These are phyloP conservation scores for Drosophila grimshawi DNA, from an alignment of 1,140 invertebrate genomes.

Conservation along the genomic window DNA sequence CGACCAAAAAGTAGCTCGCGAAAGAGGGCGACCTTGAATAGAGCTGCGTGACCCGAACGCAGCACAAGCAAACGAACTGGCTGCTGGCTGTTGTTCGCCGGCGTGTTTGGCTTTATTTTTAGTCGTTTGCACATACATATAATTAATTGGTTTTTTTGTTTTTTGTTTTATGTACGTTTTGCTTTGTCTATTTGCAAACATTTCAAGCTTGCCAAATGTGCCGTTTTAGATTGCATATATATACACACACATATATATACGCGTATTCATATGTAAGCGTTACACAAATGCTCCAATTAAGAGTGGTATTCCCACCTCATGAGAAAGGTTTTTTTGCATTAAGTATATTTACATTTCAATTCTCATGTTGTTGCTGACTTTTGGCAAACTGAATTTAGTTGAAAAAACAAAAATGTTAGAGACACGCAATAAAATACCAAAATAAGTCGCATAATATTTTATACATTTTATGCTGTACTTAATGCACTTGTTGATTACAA, in stretches of 20 bases:
- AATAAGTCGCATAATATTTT: no score
- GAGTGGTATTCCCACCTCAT: not conserved
- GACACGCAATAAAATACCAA: no score
- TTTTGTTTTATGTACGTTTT: conserved; percentile 44
- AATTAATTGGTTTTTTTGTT: conserved; percentile 54
- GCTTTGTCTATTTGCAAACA: conserved; percentile 64
- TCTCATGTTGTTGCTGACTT: not conserved
- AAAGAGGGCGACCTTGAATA: conserved; percentile 78
- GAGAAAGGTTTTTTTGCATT: not conserved
- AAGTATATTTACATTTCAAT: not conserved
- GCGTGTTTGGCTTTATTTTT: conserved; percentile 65
- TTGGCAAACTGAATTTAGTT: no score
- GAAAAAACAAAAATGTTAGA: no score
- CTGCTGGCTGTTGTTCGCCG: conserved; percentile 25
- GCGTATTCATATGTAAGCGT: not conserved
- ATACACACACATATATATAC: conserved; percentile 6
- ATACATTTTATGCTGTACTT: no score
- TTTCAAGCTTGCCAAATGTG: conserved; percentile 63
- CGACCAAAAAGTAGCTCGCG: conserved; percentile 56
- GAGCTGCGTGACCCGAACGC: conserved; percentile 62
- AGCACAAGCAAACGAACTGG: conserved; percentile 20
- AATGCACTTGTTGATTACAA: no score
- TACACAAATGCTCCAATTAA: not conserved
- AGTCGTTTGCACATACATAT: conserved; percentile 33
- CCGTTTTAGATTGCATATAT: conserved; percentile 29